Evolutionary conservation across 2,888 invertebrate species (phyloP).

Genomic region (Allophyes oxyacanthae): DNA sequence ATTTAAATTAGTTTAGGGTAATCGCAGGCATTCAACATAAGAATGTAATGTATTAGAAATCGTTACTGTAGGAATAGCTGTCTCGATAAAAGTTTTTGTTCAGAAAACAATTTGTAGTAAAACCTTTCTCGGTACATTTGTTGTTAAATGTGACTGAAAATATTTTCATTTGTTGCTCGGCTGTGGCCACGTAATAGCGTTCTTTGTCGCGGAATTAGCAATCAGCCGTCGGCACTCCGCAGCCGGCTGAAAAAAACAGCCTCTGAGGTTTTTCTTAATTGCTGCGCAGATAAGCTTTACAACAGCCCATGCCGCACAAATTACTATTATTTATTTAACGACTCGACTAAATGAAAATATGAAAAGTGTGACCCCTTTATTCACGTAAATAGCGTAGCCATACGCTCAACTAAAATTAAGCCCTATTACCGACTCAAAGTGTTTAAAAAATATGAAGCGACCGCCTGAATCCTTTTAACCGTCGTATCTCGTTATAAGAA

Average conservation of each 20-base stretch:
- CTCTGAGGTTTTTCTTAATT: constrained; percentile 81
- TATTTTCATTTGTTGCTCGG: constrained; percentile 75
- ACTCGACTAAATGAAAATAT: constrained; percentile 75
- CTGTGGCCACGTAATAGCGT: constrained; percentile 75
- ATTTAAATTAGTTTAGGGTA: no score
- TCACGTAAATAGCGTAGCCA: constrained; percentile 31
- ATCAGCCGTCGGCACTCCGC: constrained; percentile 73
- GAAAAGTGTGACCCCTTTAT: constrained; percentile 60
- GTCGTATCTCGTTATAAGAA: constrained; percentile 73
- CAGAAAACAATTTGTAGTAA: constrained; percentile 39
- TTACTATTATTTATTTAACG: constrained; percentile 79
- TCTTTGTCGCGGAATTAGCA: constrained; percentile 86
- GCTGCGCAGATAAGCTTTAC: constrained; percentile 79
- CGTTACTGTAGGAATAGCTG: not conserved
- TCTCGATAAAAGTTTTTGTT: constrained; percentile 18
- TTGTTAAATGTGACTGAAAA: constrained; percentile 58
- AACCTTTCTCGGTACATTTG: constrained; percentile 41
- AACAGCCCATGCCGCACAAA: constrained; percentile 73
- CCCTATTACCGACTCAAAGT: constrained; percentile 55
- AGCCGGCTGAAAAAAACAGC: constrained; percentile 69
- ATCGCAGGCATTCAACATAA: no score
- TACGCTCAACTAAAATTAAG: constrained; percentile 60
- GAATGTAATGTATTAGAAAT: not conserved
- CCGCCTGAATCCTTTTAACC: constrained; percentile 66
- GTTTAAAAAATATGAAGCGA: constrained; percentile 56